A percentile compares a stretch with the other conserved stretches of the same genome.
phyloP scores from a whole-genome alignment of 2,797 vertebrate genomes.

The Vespertilio murinus region DNA sequence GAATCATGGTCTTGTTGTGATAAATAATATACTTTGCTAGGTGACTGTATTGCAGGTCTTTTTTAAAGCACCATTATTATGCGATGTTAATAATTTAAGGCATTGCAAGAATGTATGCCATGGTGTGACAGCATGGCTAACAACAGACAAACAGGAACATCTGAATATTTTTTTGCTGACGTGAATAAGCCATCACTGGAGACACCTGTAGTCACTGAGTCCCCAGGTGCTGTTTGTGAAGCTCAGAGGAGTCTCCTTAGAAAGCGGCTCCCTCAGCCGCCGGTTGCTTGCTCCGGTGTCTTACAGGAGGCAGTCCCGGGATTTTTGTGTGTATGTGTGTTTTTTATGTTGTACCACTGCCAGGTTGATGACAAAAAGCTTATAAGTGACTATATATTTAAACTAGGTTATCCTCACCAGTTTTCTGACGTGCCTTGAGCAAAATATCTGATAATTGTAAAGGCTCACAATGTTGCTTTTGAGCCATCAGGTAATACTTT shows the following conservation, averaged over 20 bases:
- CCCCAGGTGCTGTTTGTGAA: not conserved
- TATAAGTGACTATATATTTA: not conserved
- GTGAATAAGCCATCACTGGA: not conserved
- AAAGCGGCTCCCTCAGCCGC: not conserved
- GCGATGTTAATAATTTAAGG: constrained; percentile 22
- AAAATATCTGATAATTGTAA: constrained; percentile 14
- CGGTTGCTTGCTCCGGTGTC: not conserved
- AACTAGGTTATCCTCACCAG: not conserved
- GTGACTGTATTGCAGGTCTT: not conserved
- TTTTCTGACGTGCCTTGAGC: constrained; percentile 21
- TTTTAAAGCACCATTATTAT: constrained; percentile 17
- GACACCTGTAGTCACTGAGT: not conserved
- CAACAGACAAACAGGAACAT: not conserved
- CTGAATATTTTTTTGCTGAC: not conserved
- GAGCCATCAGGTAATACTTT: not conserved
- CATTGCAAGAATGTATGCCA: not conserved
- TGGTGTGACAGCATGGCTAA: not conserved
- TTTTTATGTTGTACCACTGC: not conserved
- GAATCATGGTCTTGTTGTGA: not conserved
- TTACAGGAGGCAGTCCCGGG: not conserved
- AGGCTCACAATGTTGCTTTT: not conserved
- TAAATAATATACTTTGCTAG: not conserved
- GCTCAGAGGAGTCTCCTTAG: not conserved
- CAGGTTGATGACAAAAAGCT: not conserved
- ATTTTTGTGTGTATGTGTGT: not conserved